A percentile compares a stretch with the other conserved stretches of the same genome.
Conservation (phyloP, 2,797 vertebrate species). For the Galagoides demidoff region DNA sequence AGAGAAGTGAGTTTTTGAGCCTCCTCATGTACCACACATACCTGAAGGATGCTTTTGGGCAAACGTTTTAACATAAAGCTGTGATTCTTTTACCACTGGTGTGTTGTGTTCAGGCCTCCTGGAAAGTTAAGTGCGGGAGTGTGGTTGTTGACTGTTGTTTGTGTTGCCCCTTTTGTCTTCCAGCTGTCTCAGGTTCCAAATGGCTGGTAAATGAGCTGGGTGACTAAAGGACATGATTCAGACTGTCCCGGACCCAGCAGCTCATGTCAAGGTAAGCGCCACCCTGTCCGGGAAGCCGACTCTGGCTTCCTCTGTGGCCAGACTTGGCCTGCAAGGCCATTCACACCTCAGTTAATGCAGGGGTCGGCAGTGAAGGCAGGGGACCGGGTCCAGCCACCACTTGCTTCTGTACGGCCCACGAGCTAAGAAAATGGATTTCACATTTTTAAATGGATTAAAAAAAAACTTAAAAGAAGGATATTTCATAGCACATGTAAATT, state of each 20-base stretch:
- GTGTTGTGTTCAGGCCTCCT: neutral
- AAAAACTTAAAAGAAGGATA: neutral
- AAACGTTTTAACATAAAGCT: accelerated
- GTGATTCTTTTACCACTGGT: accelerated
- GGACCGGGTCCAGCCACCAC: accelerated
- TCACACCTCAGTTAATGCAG: accelerated
- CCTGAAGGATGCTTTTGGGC: neutral
- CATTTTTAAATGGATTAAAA: neutral
- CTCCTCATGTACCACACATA: accelerated
- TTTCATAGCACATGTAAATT: neutral
- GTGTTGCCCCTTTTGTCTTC: slow-evolving; percentile 72
- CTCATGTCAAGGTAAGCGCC: slow-evolving; percentile 89
- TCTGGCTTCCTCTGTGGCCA: neutral
- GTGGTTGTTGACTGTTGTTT: accelerated
- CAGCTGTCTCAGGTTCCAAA: slow-evolving; percentile 82
- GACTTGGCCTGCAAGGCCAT: accelerated
- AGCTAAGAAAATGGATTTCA: neutral
- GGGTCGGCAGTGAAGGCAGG: accelerated
- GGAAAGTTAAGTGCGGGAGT: neutral
- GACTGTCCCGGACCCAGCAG: slow-evolving; percentile 91
- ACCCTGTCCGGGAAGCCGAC: neutral
- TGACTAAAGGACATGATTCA: slow-evolving; percentile 91
- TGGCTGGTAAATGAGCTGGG: slow-evolving; percentile 78
- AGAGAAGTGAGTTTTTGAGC: neutral
- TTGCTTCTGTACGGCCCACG: neutral